A percentile compares a stretch with the other conserved stretches of the same genome.
These are phyloP conservation scores for Aphidius ervi DNA, from an alignment of 1,140 invertebrate species.

Conservation along the genomic window DNA sequence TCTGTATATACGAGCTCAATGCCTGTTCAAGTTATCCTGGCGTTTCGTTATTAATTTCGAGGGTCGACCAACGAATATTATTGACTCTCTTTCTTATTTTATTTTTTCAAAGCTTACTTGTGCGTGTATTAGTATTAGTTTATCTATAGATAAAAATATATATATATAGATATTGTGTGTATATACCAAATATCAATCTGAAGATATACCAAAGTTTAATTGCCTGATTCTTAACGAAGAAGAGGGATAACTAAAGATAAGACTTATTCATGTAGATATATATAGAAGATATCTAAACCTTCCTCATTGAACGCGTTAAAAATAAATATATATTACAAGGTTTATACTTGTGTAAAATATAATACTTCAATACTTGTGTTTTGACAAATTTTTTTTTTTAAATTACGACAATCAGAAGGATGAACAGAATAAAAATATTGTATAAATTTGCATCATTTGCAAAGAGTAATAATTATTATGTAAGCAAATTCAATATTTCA, in stretches of 20 bases:
- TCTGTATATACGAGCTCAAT: slow-evolving; percentile 14
- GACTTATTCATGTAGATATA: background rate
- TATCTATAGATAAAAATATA: slow-evolving; percentile 13
- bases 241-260: slow-evolving; percentile 11
- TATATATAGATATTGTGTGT: background rate
- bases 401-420: too few relatives aligned
- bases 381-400: too few relatives aligned
- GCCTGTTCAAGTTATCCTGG: slow-evolving; percentile 16
- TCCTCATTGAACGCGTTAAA: slow-evolving; percentile 10
- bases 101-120: too few relatives aligned
- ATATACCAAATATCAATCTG: background rate
- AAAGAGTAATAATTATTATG: too few relatives aligned
- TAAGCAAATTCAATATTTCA: too few relatives aligned
- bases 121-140: background rate
- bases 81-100: slow-evolving; percentile 12
- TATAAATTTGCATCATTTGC: too few relatives aligned
- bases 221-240: slow-evolving; percentile 17
- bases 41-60: slow-evolving; percentile 27
- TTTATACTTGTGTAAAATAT: background rate
- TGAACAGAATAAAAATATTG: too few relatives aligned
- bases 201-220: slow-evolving; percentile 11
- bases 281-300: too few relatives aligned
- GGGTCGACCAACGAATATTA: slow-evolving; percentile 16
- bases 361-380: too few relatives aligned
- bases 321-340: slow-evolving; percentile 18